Base-by-base conservation (phyloP, 2,888 invertebrate species). In the Heterodera filipjevi region DNA sequence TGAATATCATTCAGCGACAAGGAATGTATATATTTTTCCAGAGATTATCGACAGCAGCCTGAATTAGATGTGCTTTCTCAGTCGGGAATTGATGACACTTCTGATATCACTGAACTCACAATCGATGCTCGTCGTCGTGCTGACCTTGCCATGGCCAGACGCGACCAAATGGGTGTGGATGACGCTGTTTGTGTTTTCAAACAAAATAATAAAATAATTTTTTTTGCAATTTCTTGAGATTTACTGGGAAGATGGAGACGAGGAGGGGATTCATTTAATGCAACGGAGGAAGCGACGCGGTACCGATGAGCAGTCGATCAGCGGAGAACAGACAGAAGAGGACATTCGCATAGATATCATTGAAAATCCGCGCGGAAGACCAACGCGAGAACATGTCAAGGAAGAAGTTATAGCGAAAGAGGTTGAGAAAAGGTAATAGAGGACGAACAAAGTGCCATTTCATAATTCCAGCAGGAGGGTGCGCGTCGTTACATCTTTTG, bases 11-110 rank as follows among this genome's bases (percentile, higher is more conserved):
- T 73, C 0, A 22, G 22, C n/a, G 22, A 12, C 14, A 14, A 16
- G n/a, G n/a, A 72, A 30, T 72, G 2, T 19, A 72, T 12, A 39
- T 46, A 16, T 46, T 30, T 53, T 81, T 82, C 39, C 89, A 95
- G 95, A 83, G 99, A 99, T 91, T 99, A 99, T 90, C 95, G 95
- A 3, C 93, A 95, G 2, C 95, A 97, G 93, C 95, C 98, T 59
- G 95, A 93, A 53, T 91, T 99, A 89, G 99, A 99, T 91, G 93
- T 93, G 39, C 99, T 97, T 89, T 98, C 98, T 90, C 92, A 92
- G 0, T 93, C 93, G 80, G 92, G 93, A 83, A 90, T 98, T 85
- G 97, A 97, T 89, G 94, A 94, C 82, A 90, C 88, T 0, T 94
- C 94, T 71, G 95, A 94, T 87, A 94, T 94, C 79, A 90, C 90